These are phyloP conservation scores for Drosophila paracracens DNA, from an alignment of 2,888 invertebrate species.

Conservation along the genomic window DNA sequence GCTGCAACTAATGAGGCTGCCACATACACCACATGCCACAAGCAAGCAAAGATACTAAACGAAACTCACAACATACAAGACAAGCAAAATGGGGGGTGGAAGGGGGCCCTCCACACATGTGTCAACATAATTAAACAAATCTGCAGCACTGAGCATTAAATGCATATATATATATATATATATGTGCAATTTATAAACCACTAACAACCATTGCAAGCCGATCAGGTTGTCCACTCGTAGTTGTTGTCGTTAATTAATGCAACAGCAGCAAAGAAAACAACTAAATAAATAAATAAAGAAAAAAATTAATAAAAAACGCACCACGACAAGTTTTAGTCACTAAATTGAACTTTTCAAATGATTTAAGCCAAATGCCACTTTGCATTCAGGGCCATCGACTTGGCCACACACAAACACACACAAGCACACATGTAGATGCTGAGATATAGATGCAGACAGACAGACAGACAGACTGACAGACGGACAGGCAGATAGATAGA, in stretches of 20 bases:
- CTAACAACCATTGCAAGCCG: slow-evolving; percentile 43
- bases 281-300: slow-evolving; percentile 32
- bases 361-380: slow-evolving; percentile 71
- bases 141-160: slow-evolving; percentile 44
- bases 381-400: slow-evolving; percentile 71
- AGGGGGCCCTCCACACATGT: slow-evolving; percentile 51
- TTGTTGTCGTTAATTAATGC: slow-evolving; percentile 69
- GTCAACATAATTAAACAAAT: slow-evolving; percentile 74
- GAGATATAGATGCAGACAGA: neutral
- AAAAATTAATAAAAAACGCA: slow-evolving; percentile 54
- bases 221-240: slow-evolving; percentile 36
- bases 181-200: slow-evolving; percentile 15
- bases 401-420: slow-evolving; percentile 58
- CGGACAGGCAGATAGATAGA: slow-evolving; percentile 15
- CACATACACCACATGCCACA: slow-evolving; percentile 30
- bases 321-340: slow-evolving; percentile 66
- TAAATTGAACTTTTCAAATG: slow-evolving; percentile 73
- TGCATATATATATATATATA: slow-evolving; percentile 4
- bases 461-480: neutral
- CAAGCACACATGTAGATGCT: neutral
- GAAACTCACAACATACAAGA: slow-evolving; percentile 8
- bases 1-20: slow-evolving; percentile 60
- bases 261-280: slow-evolving; percentile 45
- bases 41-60: slow-evolving; percentile 24
- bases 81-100: neutral